A percentile compares a stretch with the other conserved stretches of the same genome.
phyloP scores from a whole-genome alignment of 2,113 vertebrate species.

The Chloebia gouldiae region DNA sequence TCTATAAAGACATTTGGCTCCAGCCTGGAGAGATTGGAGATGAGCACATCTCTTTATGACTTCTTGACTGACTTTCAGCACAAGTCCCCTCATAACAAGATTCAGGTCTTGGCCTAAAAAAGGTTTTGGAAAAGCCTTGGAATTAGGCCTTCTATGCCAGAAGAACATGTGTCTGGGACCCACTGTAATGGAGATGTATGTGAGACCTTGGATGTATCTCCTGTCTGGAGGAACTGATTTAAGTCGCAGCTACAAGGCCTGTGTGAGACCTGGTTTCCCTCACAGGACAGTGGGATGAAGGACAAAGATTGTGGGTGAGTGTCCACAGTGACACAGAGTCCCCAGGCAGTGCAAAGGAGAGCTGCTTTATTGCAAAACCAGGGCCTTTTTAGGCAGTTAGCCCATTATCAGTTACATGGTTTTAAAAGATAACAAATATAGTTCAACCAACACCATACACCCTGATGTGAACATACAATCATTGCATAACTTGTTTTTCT shows the following conservation, averaged over 20 bases:
- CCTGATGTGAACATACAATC: fast-evolving
- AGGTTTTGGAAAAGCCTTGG: neutral
- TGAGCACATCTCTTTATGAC: neutral
- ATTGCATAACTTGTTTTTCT: neutral
- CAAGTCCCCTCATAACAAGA: neutral
- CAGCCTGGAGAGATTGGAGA: neutral
- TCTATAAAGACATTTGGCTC: neutral
- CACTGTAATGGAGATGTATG: neutral
- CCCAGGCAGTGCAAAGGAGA: neutral
- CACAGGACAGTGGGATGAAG: neutral
- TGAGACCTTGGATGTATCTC: neutral
- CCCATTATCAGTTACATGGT: neutral
- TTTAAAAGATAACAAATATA: neutral
- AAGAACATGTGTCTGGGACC: neutral
- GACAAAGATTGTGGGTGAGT: neutral
- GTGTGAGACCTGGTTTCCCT: neutral
- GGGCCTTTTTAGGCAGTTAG: neutral
- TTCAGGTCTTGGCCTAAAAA: neutral
- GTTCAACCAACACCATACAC: neutral
- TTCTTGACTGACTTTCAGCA: neutral
- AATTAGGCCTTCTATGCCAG: neutral
- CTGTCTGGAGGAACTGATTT: neutral
- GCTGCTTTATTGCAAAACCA: neutral
- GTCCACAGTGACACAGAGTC: neutral
- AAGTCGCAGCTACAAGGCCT: neutral